Evolutionary conservation across 2,888 invertebrate species (phyloP), one percentile per base, ranked within the genome.

Genomic region (Drosophila meridionalis): DNA sequence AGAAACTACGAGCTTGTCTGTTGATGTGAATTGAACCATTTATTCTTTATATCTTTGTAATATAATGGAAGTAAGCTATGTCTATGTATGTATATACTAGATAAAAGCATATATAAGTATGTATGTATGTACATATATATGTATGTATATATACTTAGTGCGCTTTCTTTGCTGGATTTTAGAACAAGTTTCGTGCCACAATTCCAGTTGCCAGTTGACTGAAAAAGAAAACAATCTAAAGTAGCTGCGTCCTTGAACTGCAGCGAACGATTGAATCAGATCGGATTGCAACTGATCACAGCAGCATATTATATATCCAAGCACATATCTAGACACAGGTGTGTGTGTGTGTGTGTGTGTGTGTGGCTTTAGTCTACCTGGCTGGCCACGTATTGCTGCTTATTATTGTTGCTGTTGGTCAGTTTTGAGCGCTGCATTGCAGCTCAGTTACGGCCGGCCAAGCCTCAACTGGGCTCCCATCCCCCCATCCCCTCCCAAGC

Each of bases 401-500:
- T 20, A 47, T 48, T 32, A 47, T 56, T 61, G 62, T 48, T 76
- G 63, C 52, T 75, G 70, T 53, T 69, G 77, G 48, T 73, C 60
- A 61, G 59, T 42, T 77, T 76, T 57, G 64, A 57, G 73, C 69
- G 57, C 57, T 61, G 60, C 61, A 61, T 60, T 69, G 28, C 50
- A 57, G 45, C 32, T 53, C 36, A 48, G 57, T 58, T 77, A 69
- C 53, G 47, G 43, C 64, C 30, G n/a, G n/a, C 38, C 36, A 20
- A 20, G 20, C 28, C 45, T n/a, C 48, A 20, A 0, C 9, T 34
- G 6, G 7, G 0, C 28, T 3, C 30, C 30, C 28, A 4, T 6
- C 26, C 26, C 1, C 40, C 26, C 47, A 12, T 7, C 26, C 20
- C 59, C 47, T 5, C 1, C 38, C 38, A 0, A 48, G 7, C 12